These are phyloP conservation scores for Tanytarsus gracilentus DNA, from an alignment of 2,888 invertebrate genomes.

Conservation along the genomic window DNA sequence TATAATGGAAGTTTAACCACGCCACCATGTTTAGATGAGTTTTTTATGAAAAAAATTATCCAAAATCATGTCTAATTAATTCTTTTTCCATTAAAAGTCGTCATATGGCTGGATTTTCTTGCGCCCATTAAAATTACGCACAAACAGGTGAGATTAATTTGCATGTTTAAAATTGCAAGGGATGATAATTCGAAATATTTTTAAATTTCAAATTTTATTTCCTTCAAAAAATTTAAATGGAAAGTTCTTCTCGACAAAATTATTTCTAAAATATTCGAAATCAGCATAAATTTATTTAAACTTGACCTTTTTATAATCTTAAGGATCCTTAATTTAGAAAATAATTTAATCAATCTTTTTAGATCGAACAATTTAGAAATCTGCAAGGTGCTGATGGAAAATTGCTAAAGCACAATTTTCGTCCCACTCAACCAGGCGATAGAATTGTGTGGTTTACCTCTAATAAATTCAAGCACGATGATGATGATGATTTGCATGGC, in stretches of 20 bases:
- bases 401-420: conserved; percentile 64
- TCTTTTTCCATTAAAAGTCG: conserved; percentile 44
- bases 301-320: not conserved
- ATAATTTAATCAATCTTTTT: conserved; percentile 34
- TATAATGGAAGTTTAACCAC: conserved; percentile 81
- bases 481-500: conserved; percentile 14
- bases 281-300: not conserved
- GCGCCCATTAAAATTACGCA: conserved; percentile 59
- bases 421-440: conserved; percentile 66
- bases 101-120: conserved; percentile 77
- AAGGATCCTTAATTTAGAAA: not conserved
- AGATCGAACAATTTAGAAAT: conserved; percentile 65
- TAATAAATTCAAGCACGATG: conserved; percentile 33
- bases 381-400: conserved; percentile 56
- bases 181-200: not conserved
- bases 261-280: not conserved
- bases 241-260: not conserved
- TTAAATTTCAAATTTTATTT: not conserved
- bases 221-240: not conserved
- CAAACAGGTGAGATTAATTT: too few species aligned
- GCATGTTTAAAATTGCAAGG: conserved; percentile 30
- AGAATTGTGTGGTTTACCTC: conserved; percentile 55
- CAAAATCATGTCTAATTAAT: not conserved
- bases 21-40: conserved; percentile 65
- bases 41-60: not conserved